Evolutionary conservation across 2,888 invertebrate species (phyloP), one percentile per base, ranked within the genome.

Genomic region (Argyresthia albistria): DNA sequence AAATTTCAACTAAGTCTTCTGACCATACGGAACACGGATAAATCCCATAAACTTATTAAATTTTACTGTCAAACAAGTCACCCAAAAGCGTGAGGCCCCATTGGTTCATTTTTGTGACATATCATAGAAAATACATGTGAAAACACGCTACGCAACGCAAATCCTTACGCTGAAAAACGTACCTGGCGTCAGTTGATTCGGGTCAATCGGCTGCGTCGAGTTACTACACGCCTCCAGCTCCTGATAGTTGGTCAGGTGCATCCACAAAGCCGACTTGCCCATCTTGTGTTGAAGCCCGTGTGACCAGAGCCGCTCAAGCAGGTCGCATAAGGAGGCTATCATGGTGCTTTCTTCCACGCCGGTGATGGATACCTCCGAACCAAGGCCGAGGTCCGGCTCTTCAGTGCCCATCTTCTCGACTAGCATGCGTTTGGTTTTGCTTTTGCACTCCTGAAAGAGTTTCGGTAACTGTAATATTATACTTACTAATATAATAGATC

Each of bases 401-500:
- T 99, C 99, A 4, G 93, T 94, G 0, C 99, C 99, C 94, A 99
- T 95, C 88, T 99, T 99, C 69, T 98, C 98, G n/a, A 99, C 92
- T 39, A 99, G 88, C 97, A 99, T 98, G 60, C 98, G 90, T 84
- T 99, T 99, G 0, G 99, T 99, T 90, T 98, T 95, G 51, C 93
- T 92, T 86, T 96, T 96, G 64, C 95, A 95, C 76, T 96, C 96
- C 95, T 96, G 62, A 35, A 25, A 25, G 25, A 25, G 25, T 25
- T 25, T 2, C 25, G 25, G 25, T 25, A 25, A n/a, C n/a, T n/a
- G n/a, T n/a, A n/a, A n/a, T n/a, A n/a, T n/a, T n/a, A n/a, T n/a
- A n/a, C n/a, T n/a, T n/a, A n/a, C n/a, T n/a, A n/a, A n/a, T n/a
- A n/a, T n/a, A n/a, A n/a, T n/a, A n/a, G n/a, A n/a, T n/a, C n/a